Evolutionary conservation across 2,797 vertebrate genomes (phyloP), one percentile per base, ranked within the genome.

Genomic region (Pangasius larnaudii): DNA sequence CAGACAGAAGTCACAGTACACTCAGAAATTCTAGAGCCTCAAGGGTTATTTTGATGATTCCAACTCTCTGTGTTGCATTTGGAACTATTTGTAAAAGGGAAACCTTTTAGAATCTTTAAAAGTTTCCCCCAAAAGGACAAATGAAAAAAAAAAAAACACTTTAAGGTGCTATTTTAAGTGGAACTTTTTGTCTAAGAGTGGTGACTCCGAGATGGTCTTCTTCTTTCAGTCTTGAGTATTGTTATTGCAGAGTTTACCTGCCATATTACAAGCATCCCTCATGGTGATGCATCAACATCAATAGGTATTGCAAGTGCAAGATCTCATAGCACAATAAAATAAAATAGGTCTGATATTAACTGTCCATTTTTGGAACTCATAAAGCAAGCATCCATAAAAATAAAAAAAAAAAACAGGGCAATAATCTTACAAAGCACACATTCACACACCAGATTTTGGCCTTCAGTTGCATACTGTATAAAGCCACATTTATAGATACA

Each of bases 371-470:
- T 67, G 63, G 46, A 33, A 67, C 30, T 84, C 63, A 84, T 84
- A 69, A 84, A 69, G 63, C 63, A 84, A 36, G 46, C 18, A 33
- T 67, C 63, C 18, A 51, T 69, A 1, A 84, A 51, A 82, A 46
- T n/a, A 22, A 30, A 30, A 42, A 46, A 19, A n/a, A 42, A 33
- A 59, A 81, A 11, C 36, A 59, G 11, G 14, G 24, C n/a, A 86
- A 74, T 85, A 59, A 67, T 75, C 74, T 46, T 53, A 78, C 69
- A 59, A 65, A 46, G 36, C 84, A 85, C 53, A 61, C 49, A 61
- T 85, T 85, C 84, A 51, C 84, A 85, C 75, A 79, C 42, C 75
- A 86, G 85, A 80, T 86, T 69, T 80, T 80, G 85, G 77, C 61
- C 61, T 80, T 80, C 63, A 56, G 74, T 58, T 85, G 51, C 80